These are phyloP conservation scores for Oegoconia quadripuncta DNA, from an alignment of 2,888 invertebrate species.

Conservation along the genomic window DNA sequence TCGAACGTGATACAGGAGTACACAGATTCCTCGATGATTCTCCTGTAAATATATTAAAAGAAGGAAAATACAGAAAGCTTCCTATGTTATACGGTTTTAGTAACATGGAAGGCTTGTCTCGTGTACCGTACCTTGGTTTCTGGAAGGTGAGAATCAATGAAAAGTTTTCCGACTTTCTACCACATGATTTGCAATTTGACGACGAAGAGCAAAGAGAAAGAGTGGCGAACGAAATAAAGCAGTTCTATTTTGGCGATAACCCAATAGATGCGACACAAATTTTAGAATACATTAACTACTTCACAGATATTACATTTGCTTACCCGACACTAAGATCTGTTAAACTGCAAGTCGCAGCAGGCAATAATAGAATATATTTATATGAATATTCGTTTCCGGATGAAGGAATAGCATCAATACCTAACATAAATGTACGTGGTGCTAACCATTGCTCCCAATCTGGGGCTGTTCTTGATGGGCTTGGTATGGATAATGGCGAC, in stretches of 20 bases:
- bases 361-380: conserved; percentile 33
- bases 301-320: conserved; percentile 32
- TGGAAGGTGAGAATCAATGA: conserved; percentile 43
- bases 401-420: conserved; percentile 11
- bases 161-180: conserved; percentile 50
- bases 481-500: neutral
- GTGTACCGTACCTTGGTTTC: conserved; percentile 27
- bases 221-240: conserved; percentile 31
- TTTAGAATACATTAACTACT: conserved; percentile 33
- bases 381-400: conserved; percentile 39
- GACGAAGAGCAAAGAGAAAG: conserved; percentile 28
- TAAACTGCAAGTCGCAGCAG: conserved; percentile 27
- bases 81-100: conserved; percentile 45
- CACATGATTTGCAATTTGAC: conserved; percentile 38
- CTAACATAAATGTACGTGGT: conserved; percentile 26
- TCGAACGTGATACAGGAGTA: conserved; percentile 26
- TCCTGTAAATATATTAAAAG: conserved; percentile 37
- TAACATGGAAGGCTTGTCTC: conserved; percentile 45
- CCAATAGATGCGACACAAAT: conserved; percentile 25
- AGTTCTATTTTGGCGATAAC: conserved; percentile 36
- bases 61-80: conserved; percentile 31
- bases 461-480: conserved; percentile 16
- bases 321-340: conserved; percentile 28
- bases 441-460: conserved; percentile 36
- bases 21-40: conserved; percentile 35